phyloP scores from a whole-genome alignment of 2,888 invertebrate genomes.

The Phengaris arion region DNA sequence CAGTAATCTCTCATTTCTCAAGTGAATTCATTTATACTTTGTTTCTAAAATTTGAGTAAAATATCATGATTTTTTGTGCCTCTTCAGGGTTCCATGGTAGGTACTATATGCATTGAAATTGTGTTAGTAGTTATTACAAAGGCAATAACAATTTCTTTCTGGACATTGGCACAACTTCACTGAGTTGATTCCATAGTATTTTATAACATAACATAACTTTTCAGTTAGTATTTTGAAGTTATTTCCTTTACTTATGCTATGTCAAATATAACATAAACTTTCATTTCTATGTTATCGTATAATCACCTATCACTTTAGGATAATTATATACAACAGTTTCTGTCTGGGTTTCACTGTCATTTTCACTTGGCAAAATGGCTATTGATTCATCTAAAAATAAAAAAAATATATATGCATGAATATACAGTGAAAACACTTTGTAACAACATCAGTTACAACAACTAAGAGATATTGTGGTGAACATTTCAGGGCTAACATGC shows the following conservation, averaged over 20 bases:
- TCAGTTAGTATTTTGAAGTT: background rate
- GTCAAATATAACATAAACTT: background rate
- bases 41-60: background rate
- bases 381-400: slow-evolving; percentile 45
- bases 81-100: no score
- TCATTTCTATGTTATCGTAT: slow-evolving; percentile 37
- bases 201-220: background rate
- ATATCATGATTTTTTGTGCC: no score
- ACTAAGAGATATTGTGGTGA: no score
- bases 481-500: no score
- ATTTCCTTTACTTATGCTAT: background rate
- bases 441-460: no score
- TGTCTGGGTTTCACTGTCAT: slow-evolving; percentile 53
- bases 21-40: background rate
- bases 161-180: background rate
- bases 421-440: no score
- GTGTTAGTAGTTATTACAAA: background rate
- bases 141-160: background rate
- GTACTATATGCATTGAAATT: background rate
- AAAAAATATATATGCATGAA: background rate
- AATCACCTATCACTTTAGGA: slow-evolving; percentile 62
- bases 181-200: background rate
- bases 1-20: background rate
- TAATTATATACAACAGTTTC: slow-evolving; percentile 65
- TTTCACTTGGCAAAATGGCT: slow-evolving; percentile 50